A percentile compares a stretch with the other conserved stretches of the same genome.
Conservation (phyloP, 2,888 invertebrate genomes). For the Scelioninae gen. 2 region DNA sequence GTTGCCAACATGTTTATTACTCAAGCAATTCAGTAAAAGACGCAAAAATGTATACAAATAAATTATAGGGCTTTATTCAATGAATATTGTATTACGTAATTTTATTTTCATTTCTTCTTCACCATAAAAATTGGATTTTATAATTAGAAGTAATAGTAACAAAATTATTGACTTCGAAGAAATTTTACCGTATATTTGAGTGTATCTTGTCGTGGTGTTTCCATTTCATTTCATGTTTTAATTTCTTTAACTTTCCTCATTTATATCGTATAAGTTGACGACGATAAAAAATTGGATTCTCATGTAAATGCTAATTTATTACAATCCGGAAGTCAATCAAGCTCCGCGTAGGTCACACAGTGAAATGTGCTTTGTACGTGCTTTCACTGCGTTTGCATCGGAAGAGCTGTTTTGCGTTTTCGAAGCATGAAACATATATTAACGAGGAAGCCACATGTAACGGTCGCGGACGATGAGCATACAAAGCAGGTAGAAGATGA, state of each 20-base stretch:
- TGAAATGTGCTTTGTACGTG: slow-evolving; percentile 31
- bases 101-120: background rate
- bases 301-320: slow-evolving; percentile 36
- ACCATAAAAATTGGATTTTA: no score
- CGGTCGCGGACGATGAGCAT: background rate
- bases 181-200: no score
- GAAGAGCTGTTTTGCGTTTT: slow-evolving; percentile 8
- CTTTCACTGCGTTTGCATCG: slow-evolving; percentile 33
- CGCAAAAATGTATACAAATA: no score
- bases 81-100: slow-evolving; percentile 3
- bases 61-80: no score
- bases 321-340: slow-evolving; percentile 39
- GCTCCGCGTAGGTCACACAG: slow-evolving; percentile 14
- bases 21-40: no score
- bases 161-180: no score
- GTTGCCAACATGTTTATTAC: background rate
- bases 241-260: no score
- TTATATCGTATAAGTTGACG: no score
- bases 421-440: slow-evolving; percentile 10
- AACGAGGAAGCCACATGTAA: background rate
- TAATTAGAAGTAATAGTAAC: no score
- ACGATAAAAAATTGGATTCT: background rate
- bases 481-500: background rate
- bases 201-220: no score
- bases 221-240: no score